A percentile compares a stretch with the other conserved stretches of the same genome.
Evolutionary conservation across 2,113 vertebrate genomes (phyloP).

Genomic region (Lepus timidus): DNA sequence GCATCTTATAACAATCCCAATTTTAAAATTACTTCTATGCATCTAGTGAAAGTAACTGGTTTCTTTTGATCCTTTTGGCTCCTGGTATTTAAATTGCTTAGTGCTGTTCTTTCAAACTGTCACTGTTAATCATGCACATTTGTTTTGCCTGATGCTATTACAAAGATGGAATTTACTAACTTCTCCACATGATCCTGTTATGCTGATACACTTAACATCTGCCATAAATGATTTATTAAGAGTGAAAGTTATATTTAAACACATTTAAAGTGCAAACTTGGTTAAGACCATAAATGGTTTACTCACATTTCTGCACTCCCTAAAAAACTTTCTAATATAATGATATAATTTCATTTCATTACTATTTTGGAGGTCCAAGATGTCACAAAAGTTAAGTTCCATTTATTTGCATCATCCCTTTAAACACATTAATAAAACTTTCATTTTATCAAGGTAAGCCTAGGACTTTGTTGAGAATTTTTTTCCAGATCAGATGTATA

Average conservation of each 20-base stretch:
- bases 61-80: conserved; percentile 72
- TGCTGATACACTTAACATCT: conserved; percentile 71
- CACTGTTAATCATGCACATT: conserved; percentile 55
- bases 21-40: conserved; percentile 61
- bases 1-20: conserved; percentile 67
- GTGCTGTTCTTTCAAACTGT: conserved; percentile 53
- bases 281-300: conserved; percentile 68
- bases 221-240: conserved; percentile 77
- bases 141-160: conserved; percentile 72
- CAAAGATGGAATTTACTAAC: conserved; percentile 63
- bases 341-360: conserved; percentile 60
- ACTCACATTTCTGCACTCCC: conserved; percentile 41
- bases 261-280: conserved; percentile 65
- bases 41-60: conserved; percentile 65
- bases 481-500: conserved; percentile 4
- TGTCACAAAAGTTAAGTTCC: conserved; percentile 12
- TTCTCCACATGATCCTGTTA: conserved; percentile 74
- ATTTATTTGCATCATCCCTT: neutral
- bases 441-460: conserved; percentile 19
- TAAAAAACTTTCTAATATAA: conserved; percentile 23
- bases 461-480: conserved; percentile 9
- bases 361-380: conserved; percentile 53
- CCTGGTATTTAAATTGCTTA: conserved; percentile 73
- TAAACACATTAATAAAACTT: conserved; percentile 36
- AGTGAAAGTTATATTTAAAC: conserved; percentile 67